Evolutionary conservation across 2,888 invertebrate genomes (phyloP).

Genomic region (Lymantria monacha): DNA sequence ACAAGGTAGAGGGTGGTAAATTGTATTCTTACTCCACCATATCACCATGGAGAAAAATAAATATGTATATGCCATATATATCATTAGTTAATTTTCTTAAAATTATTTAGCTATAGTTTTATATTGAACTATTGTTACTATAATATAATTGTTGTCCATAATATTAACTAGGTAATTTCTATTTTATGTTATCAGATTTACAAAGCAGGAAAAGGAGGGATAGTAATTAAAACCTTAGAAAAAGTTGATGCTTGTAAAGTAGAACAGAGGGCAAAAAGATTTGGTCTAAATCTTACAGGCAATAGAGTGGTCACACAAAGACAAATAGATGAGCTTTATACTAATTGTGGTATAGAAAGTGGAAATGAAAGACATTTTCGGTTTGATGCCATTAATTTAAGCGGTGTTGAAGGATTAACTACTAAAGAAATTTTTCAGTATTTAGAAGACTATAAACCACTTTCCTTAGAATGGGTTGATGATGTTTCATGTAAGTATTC

Average conservation of each 20-base stretch:
- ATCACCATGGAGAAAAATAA: too few relatives aligned
- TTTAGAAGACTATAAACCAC: slow-evolving; percentile 89
- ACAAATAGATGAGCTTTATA: slow-evolving; percentile 74
- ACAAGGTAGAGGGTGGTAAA: too few relatives aligned
- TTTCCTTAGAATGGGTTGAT: slow-evolving; percentile 91
- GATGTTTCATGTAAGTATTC: slow-evolving; percentile 86
- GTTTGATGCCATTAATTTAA: slow-evolving; percentile 88
- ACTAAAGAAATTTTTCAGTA: slow-evolving; percentile 91
- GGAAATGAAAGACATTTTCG: slow-evolving; percentile 84
- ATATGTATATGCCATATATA: too few relatives aligned
- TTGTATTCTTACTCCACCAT: too few relatives aligned
- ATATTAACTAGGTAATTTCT: neutral
- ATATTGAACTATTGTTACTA: too few relatives aligned
- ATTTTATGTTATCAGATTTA: slow-evolving; percentile 29
- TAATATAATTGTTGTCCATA: too few relatives aligned
- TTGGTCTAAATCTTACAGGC: slow-evolving; percentile 71
- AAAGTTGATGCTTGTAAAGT: slow-evolving; percentile 69
- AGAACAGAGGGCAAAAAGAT: slow-evolving; percentile 71
- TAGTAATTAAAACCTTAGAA: slow-evolving; percentile 58
- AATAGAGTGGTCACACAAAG: slow-evolving; percentile 66
- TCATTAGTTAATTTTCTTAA: too few relatives aligned
- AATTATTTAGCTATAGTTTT: too few relatives aligned
- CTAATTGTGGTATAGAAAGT: slow-evolving; percentile 70
- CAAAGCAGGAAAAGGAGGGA: slow-evolving; percentile 59
- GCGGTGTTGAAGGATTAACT: slow-evolving; percentile 88